Base-by-base conservation (phyloP, 2,888 invertebrate species). In the Tenodera sinensis region DNA sequence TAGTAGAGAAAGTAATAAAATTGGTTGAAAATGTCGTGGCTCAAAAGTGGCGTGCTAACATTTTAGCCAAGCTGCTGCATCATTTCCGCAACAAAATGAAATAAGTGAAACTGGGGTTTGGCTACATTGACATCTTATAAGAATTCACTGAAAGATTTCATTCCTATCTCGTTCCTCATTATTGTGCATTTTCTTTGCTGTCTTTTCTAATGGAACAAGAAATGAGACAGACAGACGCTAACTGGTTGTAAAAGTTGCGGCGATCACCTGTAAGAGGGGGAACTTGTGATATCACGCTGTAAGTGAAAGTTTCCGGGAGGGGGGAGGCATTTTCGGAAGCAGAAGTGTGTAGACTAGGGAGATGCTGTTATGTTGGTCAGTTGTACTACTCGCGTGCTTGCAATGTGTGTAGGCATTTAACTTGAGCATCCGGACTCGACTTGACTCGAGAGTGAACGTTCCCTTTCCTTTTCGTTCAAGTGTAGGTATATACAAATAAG, bases 241-340 rank as follows among this genome's bases (percentile, higher is more conserved):
- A 71, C 54, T 71, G 54, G 54, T 71, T 71, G 54, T 71, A 71
- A 71, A 71, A 71, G 54, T 71, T 71, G 54, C 54, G 54, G 54
- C 54, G 20, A 71, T 54, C 54, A 54, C 54, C 20, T 54, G 54
- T 6, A 20, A 20, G 54, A 71, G 54, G 54, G 54, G 20, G 54
- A 20, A 71, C 15, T 8, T 71, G 54, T 71, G 54, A 71, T 71
- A 71, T 71, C 54, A 71, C 54, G 54, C 54, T 4, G 20, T 25
- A 71, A 71, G 87, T 87, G 87, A 87, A 87, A 87, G 87, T 87
- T 87, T 87, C 87, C 87, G 87, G 87, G 87, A 42, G 42, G 87
- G 82, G 82, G 81, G 28, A n/a, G 81, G 4, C 9, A 2, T 83
- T 81, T 15, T 28, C 71, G 85, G 85, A n/a, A 71, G 82, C 25